These are phyloP conservation scores for Pissodes strobi DNA, from an alignment of 1,140 invertebrate genomes.

Conservation along the genomic window DNA sequence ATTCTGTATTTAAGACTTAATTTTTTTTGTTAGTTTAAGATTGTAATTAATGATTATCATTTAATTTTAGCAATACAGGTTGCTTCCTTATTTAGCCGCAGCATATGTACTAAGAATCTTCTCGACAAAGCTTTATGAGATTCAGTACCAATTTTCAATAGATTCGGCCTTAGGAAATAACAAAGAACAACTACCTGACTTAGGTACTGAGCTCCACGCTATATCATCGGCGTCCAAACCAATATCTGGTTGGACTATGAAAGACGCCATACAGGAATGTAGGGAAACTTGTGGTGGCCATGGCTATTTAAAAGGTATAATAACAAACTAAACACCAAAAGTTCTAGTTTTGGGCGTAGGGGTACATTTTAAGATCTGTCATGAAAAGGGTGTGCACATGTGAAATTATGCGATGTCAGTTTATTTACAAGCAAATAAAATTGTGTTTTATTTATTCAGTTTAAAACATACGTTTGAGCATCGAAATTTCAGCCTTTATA, in stretches of 20 bases:
- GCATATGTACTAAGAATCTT: constrained; percentile 79
- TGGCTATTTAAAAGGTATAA: constrained; percentile 73
- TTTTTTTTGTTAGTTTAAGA: too few relatives aligned
- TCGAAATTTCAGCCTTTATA: too few relatives aligned
- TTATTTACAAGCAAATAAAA: too few relatives aligned
- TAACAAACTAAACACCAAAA: constrained; percentile 1
- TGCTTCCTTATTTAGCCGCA: constrained; percentile 86
- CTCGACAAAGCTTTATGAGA: constrained; percentile 57
- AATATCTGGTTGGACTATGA: constrained; percentile 79
- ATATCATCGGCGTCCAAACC: constrained; percentile 89
- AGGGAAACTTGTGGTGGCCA: constrained; percentile 89
- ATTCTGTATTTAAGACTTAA: too few relatives aligned
- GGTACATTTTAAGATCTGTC: neutral
- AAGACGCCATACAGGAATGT: constrained; percentile 88
- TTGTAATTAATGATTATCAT: too few relatives aligned
- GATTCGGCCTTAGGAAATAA: constrained; percentile 43
- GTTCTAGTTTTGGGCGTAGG: neutral
- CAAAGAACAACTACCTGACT: constrained; percentile 41
- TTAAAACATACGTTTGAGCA: too few relatives aligned
- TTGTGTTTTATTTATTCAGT: too few relatives aligned
- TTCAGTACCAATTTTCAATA: constrained; percentile 46
- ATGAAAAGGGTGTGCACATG: neutral
- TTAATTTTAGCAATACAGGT: constrained; percentile 78
- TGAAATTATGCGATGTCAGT: too few relatives aligned
- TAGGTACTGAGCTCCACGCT: constrained; percentile 84